Conservation (phyloP, 2,797 vertebrate species). For the Poecilia gillii region DNA sequence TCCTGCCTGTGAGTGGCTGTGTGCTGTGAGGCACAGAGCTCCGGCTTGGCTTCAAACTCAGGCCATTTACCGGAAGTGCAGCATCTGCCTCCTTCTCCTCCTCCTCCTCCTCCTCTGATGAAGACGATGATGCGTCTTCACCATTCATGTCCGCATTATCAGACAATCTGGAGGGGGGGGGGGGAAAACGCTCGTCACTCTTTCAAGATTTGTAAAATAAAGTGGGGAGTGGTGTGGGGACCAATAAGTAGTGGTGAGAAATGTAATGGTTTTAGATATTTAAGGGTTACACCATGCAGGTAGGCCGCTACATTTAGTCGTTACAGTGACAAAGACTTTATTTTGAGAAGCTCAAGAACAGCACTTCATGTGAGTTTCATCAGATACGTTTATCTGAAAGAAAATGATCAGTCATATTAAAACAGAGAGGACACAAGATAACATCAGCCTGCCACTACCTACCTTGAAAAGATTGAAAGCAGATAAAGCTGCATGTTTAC, state of each 20-base stretch:
- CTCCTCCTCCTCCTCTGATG: conserved; percentile 84
- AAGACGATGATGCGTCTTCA: conserved; percentile 80
- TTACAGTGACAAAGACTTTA: neutral
- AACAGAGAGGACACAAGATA: neutral
- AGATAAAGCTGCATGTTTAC: neutral
- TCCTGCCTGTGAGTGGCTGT: conserved; percentile 34
- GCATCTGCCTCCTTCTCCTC: conserved; percentile 85
- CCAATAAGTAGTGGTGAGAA: neutral
- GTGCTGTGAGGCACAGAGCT: conserved; percentile 23
- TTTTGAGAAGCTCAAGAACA: neutral
- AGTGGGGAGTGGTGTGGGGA: neutral
- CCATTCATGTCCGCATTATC: conserved; percentile 81
- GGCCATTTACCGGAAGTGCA: conserved; percentile 60
- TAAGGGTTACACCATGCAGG: neutral
- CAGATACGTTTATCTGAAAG: neutral
- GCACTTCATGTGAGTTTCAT: neutral
- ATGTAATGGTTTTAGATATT: neutral
- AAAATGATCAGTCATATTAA: neutral
- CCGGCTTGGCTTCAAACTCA: conserved; percentile 57
- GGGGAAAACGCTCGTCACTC: neutral
- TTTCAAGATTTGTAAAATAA: neutral
- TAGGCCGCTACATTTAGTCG: neutral
- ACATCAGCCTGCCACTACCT: neutral
- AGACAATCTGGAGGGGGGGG: conserved; percentile 71
- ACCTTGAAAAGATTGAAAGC: neutral